These are phyloP conservation scores for Urocolius indicus DNA, from an alignment of 2,113 vertebrate species.

Conservation along the genomic window DNA sequence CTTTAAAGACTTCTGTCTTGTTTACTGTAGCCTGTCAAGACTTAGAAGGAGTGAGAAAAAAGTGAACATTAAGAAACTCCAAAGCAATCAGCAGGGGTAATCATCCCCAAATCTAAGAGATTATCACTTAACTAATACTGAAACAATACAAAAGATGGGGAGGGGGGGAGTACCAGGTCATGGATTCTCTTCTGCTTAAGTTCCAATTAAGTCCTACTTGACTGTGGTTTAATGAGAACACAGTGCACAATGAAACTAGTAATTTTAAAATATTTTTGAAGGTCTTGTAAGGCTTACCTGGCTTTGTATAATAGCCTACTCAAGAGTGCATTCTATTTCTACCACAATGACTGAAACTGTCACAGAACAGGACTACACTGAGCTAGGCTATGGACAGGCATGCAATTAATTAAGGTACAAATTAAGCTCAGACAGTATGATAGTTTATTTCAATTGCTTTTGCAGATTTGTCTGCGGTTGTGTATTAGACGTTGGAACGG, in stretches of 20 bases:
- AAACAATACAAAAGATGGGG: not conserved
- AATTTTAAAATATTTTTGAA: not conserved
- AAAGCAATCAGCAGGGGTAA: not conserved
- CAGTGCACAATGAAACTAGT: not conserved
- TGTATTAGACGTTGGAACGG: not conserved
- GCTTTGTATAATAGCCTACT: not conserved
- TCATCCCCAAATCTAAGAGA: not conserved
- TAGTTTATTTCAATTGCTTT: not conserved
- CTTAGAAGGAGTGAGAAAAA: not conserved
- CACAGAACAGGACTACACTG: not conserved
- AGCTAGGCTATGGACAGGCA: not conserved
- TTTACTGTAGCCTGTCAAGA: not conserved
- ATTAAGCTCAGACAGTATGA: not conserved
- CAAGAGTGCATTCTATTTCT: not conserved
- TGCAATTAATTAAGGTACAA: not conserved
- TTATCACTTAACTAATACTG: not conserved
- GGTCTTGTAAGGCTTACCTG: not conserved
- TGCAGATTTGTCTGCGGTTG: not conserved
- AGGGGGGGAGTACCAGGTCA: too few relatives aligned
- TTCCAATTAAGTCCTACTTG: not conserved
- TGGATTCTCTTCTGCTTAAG: not conserved
- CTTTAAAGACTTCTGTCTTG: not conserved
- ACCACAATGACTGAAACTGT: accelerated
- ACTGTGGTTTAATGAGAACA: not conserved
- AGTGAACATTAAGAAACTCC: not conserved